Conservation (phyloP, 2,113 vertebrate species). For the Boulengeromyrus knoepffleri region DNA sequence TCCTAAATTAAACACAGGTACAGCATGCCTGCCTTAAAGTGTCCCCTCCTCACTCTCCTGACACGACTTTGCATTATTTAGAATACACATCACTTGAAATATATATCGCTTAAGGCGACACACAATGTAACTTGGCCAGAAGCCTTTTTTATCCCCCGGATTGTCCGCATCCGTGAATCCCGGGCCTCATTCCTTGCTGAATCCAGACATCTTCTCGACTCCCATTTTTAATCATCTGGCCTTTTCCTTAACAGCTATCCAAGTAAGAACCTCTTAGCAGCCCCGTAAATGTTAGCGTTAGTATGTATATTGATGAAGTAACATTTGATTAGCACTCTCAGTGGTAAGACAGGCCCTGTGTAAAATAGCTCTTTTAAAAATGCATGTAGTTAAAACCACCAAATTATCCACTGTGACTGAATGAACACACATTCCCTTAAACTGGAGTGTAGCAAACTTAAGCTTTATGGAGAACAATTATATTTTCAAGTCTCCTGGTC, state of each 20-base stretch:
- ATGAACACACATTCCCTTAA: background rate
- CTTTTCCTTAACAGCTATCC: background rate
- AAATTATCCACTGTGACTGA: background rate
- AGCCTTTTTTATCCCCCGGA: background rate
- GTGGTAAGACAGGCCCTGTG: background rate
- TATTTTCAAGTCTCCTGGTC: background rate
- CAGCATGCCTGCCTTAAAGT: background rate
- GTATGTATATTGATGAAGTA: background rate
- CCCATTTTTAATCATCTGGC: background rate
- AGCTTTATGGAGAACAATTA: background rate
- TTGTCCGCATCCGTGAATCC: background rate
- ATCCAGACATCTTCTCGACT: background rate
- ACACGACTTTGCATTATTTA: conserved; percentile 3
- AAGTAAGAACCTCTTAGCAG: background rate
- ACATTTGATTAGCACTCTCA: background rate
- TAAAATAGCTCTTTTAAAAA: background rate
- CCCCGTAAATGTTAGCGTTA: background rate
- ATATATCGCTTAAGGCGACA: background rate
- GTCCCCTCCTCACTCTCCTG: background rate
- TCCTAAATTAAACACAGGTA: background rate
- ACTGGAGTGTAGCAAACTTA: background rate
- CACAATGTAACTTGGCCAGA: background rate
- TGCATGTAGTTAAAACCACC: background rate
- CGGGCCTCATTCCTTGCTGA: background rate
- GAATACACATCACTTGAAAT: conserved; percentile 1